phyloP scores from a whole-genome alignment of 2,797 vertebrate genomes.

The Dendrocincla tyrannina region DNA sequence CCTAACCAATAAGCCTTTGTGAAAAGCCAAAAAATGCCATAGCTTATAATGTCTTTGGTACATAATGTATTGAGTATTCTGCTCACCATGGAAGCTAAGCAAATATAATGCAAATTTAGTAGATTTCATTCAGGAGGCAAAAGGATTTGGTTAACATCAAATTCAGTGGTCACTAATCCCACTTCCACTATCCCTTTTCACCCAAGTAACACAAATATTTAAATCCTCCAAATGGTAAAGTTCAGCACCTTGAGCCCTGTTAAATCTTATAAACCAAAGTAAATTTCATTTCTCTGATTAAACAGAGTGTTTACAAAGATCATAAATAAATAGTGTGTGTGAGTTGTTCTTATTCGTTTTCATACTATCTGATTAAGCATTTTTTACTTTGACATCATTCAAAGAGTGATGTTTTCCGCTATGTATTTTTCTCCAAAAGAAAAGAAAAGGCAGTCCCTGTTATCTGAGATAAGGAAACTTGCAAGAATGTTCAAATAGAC shows the following conservation, averaged over 20 bases:
- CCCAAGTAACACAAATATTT: conserved; percentile 33
- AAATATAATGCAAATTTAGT: conserved; percentile 18
- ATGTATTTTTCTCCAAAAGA: neutral
- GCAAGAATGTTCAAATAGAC: neutral
- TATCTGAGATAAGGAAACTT: neutral
- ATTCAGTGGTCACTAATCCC: conserved; percentile 12
- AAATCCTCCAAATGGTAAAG: conserved; percentile 32
- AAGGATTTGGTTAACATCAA: conserved; percentile 14
- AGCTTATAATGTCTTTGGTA: neutral
- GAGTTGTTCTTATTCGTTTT: neutral
- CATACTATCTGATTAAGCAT: neutral
- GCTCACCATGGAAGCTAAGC: neutral
- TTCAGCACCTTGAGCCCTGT: conserved; percentile 18
- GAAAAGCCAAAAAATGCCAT: neutral
- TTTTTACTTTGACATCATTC: neutral
- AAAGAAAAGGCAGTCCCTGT: neutral
- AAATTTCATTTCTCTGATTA: conserved; percentile 53
- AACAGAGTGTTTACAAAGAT: conserved; percentile 36
- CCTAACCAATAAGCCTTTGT: neutral
- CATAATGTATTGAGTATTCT: neutral
- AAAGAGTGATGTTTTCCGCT: neutral
- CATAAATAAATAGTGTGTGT: neutral
- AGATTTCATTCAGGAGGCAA: neutral
- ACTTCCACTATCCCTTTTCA: neutral
- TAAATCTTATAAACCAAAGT: conserved; percentile 35